A percentile compares a stretch with the other conserved stretches of the same genome.
Evolutionary conservation across 2,888 invertebrate genomes (phyloP).

Genomic region (Eupithecia abbreviata): DNA sequence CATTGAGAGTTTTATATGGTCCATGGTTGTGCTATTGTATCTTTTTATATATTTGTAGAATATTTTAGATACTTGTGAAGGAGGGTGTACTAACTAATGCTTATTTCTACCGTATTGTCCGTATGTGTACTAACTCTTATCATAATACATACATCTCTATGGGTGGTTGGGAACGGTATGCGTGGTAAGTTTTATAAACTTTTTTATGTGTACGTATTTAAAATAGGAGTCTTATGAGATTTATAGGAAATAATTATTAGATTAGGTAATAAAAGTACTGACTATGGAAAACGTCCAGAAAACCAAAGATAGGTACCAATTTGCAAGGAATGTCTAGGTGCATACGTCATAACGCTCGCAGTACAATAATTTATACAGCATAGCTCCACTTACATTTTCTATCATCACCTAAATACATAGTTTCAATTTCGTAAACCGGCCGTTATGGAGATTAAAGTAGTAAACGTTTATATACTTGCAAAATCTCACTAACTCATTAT

Average conservation of each 20-base stretch:
- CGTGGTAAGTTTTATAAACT: neutral
- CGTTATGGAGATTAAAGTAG: neutral
- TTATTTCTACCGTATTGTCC: slow-evolving; percentile 55
- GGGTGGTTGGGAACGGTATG: slow-evolving; percentile 52
- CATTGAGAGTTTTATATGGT: slow-evolving; percentile 78
- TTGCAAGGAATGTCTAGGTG: neutral
- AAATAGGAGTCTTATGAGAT: neutral
- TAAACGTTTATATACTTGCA: neutral
- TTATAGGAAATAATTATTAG: neutral
- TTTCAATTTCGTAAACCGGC: neutral
- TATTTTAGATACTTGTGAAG: slow-evolving; percentile 61
- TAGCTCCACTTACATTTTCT: neutral
- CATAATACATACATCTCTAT: slow-evolving; percentile 39
- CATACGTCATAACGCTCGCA: neutral
- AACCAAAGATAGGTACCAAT: neutral
- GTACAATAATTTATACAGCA: neutral
- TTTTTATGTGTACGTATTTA: neutral
- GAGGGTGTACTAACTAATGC: slow-evolving; percentile 63
- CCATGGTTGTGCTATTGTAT: slow-evolving; percentile 78
- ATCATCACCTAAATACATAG: neutral
- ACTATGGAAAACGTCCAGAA: neutral
- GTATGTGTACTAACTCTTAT: slow-evolving; percentile 55
- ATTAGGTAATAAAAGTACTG: neutral
- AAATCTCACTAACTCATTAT: slow-evolving; percentile 32
- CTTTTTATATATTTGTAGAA: slow-evolving; percentile 37